Percentiles rank a stretch among this genome's conserved stretches.
Conservation (phyloP, 2,888 invertebrate species). For the Emesis russula region DNA sequence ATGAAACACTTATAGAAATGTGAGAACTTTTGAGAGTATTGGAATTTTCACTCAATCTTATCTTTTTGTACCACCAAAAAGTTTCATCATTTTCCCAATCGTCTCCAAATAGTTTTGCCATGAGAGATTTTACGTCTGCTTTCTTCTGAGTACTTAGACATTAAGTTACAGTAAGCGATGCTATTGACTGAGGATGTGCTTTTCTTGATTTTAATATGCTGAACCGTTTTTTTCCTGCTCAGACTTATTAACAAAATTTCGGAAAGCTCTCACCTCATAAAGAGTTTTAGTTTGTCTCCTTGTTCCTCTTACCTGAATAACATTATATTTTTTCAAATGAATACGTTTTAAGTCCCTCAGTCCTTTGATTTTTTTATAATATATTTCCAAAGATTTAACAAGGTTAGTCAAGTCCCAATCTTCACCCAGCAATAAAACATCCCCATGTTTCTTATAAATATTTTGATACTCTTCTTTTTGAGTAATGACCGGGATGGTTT, state of each 20-base stretch:
- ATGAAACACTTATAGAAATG: no score
- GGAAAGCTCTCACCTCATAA: slow-evolving; percentile 39
- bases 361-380: background rate
- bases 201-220: slow-evolving; percentile 30
- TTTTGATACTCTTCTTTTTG: slow-evolving; percentile 29
- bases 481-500: no score
- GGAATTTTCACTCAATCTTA: slow-evolving; percentile 35
- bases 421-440: slow-evolving; percentile 34
- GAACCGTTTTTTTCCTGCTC: slow-evolving; percentile 27
- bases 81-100: slow-evolving; percentile 37
- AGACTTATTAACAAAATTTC: slow-evolving; percentile 40
- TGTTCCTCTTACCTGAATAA: slow-evolving; percentile 48
- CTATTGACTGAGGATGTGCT: slow-evolving; percentile 37
- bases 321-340: slow-evolving; percentile 41
- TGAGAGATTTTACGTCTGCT: slow-evolving; percentile 38
- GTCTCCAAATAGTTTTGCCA: slow-evolving; percentile 41
- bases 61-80: slow-evolving; percentile 43
- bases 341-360: slow-evolving; percentile 35
- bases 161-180: slow-evolving; percentile 39
- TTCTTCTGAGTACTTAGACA: slow-evolving; percentile 36
- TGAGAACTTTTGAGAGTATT: no score
- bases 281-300: slow-evolving; percentile 47
- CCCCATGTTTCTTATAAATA: slow-evolving; percentile 33
- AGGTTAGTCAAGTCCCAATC: slow-evolving; percentile 40
- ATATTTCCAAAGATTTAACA: slow-evolving; percentile 22